Evolutionary conservation across 1,140 invertebrate species (phyloP), one percentile per base, ranked within the genome.

Genomic region (Glossosoma conforme): DNA sequence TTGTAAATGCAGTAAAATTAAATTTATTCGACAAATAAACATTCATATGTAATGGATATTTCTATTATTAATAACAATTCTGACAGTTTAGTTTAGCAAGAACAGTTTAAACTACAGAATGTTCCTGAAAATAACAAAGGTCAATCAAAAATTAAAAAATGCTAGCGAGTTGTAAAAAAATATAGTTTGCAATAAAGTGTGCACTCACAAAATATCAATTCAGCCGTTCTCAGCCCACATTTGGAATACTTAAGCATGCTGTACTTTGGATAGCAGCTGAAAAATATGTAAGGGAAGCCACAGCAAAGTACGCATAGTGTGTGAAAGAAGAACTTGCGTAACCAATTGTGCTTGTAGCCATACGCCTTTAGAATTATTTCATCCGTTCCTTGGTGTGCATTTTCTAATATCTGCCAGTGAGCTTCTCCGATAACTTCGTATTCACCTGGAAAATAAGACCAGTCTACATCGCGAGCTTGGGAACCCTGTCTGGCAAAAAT

Each of bases 341-440:
- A 51, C 58, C 61, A 67, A 28, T 70, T 74, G 58, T 69, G 65
- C 56, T 65, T 68, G 55, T 65, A 76, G 10, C 76, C 75, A 52
- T 68, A 66, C 44, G 76, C 72, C 56, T 67, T 72, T 30, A 76
- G 62, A 37, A 72, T 54, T 46, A 74, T 64, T 46, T 77, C 72
- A 32, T 74, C 69, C 1, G 62, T 61, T 43, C 60, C 63, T 40
- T 56, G 55, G 32, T 60, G 54, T 20, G 54, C 48, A 57, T 66
- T 72, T 50, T 74, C 72, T 60, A 75, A 56, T 22, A 68, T 61
- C 52, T 75, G 72, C 70, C 71, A 75, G 52, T 74, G 66, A 8
- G 68, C 61, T 60, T 75, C 72, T 8, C 72, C 72, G 44, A 75
- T 75, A 59, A 72, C 69, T 68, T 75, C 72, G 56, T 75, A 75